Percentiles rank a stretch among this genome's conserved stretches.
Conservation (phyloP, 2,888 invertebrate species). For the Meta bourneti region DNA sequence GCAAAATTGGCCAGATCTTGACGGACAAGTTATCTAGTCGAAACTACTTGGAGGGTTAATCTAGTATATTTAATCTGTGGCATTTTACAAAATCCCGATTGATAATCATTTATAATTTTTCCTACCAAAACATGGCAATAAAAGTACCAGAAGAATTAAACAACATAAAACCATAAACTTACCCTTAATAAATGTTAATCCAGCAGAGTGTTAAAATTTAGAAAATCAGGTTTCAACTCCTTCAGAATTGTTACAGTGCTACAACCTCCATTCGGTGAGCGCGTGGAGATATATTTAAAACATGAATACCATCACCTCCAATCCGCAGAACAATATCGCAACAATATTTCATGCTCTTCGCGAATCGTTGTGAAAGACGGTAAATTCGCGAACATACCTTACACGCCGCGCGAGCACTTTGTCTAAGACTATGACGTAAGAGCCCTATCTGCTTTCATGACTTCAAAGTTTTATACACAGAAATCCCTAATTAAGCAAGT, state of each 20-base stretch:
- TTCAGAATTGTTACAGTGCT: neutral
- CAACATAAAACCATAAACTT: neutral
- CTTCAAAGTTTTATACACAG: slow-evolving; percentile 49
- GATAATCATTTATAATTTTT: no score
- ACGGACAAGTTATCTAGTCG: no score
- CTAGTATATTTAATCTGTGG: no score
- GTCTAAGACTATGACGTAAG: slow-evolving; percentile 57
- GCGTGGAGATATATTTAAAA: slow-evolving; percentile 12
- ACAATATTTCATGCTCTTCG: slow-evolving; percentile 57
- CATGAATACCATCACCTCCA: neutral
- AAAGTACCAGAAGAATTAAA: neutral
- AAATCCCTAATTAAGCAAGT: slow-evolving; percentile 63
- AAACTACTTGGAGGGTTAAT: no score
- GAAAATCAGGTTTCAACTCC: neutral
- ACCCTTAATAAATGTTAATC: neutral
- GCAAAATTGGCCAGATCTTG: no score
- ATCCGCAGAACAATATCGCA: slow-evolving; percentile 31
- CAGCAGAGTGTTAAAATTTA: neutral
- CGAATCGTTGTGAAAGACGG: slow-evolving; percentile 19
- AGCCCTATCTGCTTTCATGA: slow-evolving; percentile 24
- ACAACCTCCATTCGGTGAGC: neutral
- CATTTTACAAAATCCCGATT: no score
- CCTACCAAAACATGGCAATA: no score
- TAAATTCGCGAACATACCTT: slow-evolving; percentile 32
- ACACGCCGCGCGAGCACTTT: slow-evolving; percentile 36